A percentile compares a stretch with the other conserved stretches of the same genome.
phyloP scores from a whole-genome alignment of 2,888 invertebrate species.

The Nycteola revayana region DNA sequence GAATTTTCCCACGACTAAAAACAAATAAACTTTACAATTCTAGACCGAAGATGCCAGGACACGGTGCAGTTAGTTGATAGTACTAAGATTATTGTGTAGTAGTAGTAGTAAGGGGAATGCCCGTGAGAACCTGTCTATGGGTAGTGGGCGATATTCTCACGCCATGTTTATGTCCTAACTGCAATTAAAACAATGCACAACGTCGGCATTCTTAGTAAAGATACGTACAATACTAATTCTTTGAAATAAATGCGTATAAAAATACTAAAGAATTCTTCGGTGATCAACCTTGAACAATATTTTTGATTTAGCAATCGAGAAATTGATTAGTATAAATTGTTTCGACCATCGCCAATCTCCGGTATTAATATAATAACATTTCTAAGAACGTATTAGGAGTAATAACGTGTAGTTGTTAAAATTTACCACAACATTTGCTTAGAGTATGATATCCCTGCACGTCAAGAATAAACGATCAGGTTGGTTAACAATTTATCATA shows the following conservation, averaged over 20 bases:
- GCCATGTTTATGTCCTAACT: conserved; percentile 51
- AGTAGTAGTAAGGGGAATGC: conserved; percentile 37
- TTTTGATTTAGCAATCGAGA: conserved; percentile 15
- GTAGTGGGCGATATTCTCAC: conserved; percentile 59
- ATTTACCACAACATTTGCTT: conserved; percentile 30
- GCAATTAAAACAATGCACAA: conserved; percentile 47
- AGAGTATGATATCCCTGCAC: conserved; percentile 43
- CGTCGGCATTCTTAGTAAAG: conserved; percentile 44
- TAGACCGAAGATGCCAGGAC: too few species aligned
- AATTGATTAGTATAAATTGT: conserved; percentile 15
- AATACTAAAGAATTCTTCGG: conserved; percentile 17
- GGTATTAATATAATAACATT: conserved; percentile 8
- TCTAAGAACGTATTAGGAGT: conserved; percentile 14
- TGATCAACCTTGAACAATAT: conserved; percentile 22
- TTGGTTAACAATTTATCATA: conserved; percentile 59
- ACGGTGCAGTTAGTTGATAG: too few species aligned
- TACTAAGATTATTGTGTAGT: background rate
- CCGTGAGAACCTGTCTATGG: conserved; percentile 42
- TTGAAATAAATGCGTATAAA: conserved; percentile 13
- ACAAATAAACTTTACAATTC: too few species aligned
- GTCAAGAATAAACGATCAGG: conserved; percentile 51
- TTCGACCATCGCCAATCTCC: too few species aligned
- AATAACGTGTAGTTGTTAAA: conserved; percentile 19
- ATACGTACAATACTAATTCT: conserved; percentile 14
- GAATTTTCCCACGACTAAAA: too few species aligned